Evolutionary conservation across 1,140 invertebrate genomes (phyloP).

Genomic region (Hylaeus volcanicus): DNA sequence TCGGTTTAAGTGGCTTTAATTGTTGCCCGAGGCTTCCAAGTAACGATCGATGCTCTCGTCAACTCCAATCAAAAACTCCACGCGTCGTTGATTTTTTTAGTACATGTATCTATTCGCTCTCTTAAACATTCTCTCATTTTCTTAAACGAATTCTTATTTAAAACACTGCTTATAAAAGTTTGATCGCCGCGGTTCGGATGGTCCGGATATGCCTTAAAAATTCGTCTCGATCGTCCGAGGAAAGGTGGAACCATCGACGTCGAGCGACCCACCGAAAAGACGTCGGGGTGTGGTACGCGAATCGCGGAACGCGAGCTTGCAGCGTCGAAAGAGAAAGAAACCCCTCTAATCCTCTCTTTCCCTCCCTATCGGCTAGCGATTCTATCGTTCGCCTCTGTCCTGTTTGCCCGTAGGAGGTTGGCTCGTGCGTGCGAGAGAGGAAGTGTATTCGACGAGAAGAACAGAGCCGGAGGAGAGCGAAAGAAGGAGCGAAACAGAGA

Average conservation of each 20-base stretch:
- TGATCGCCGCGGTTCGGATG: no score
- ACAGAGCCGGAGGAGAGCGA: conserved; percentile 24
- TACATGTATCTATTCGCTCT: no score
- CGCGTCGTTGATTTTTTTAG: no score
- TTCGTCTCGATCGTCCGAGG: conserved; percentile 38
- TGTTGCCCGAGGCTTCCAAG: no score
- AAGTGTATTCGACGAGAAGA: not conserved
- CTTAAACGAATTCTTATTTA: no score
- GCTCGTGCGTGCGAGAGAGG: not conserved
- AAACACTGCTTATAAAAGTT: no score
- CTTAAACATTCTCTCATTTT: no score
- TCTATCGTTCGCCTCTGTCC: no score
- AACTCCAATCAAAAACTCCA: no score
- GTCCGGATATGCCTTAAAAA: conserved; percentile 20
- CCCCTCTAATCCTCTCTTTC: not conserved
- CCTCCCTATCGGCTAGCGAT: not conserved
- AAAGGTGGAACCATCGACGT: conserved; percentile 40
- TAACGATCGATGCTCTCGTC: no score
- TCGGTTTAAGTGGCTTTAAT: no score
- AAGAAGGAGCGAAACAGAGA: conserved; percentile 44
- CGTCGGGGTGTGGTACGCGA: conserved; percentile 52
- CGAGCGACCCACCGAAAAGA: conserved; percentile 34
- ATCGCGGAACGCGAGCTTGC: conserved; percentile 54
- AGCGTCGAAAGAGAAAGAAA: conserved; percentile 49
- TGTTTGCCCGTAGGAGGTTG: not conserved